These are phyloP conservation scores for Macroramphosus scolopax DNA, from an alignment of 2,797 vertebrate genomes.

Conservation along the genomic window DNA sequence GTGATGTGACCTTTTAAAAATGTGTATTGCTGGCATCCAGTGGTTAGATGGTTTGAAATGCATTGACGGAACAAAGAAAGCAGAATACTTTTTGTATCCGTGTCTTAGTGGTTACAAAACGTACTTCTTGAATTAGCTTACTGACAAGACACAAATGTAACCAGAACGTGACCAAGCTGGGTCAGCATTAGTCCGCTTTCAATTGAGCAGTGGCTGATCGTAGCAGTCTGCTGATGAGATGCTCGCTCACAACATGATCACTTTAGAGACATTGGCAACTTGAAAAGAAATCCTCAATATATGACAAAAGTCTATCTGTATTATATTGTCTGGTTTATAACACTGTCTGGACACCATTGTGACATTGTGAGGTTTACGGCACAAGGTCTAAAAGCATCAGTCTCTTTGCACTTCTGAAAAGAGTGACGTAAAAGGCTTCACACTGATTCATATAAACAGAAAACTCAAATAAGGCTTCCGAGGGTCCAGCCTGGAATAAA, in stretches of 20 bases:
- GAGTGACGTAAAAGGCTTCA: constrained; percentile 14
- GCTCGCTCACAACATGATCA: too few species aligned
- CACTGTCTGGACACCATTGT: constrained; percentile 18
- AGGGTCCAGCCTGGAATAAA: constrained; percentile 72
- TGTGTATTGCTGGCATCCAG: constrained; percentile 65
- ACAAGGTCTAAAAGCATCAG: too few species aligned
- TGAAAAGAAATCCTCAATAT: not conserved
- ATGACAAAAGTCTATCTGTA: constrained; percentile 6
- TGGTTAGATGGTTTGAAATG: constrained; percentile 46
- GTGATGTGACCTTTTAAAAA: constrained; percentile 56
- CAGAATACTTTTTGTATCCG: too few species aligned
- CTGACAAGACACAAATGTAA: too few species aligned
- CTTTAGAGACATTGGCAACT: constrained; percentile 5
- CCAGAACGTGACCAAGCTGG: not conserved
- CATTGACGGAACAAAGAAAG: too few species aligned
- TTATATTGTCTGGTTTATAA: constrained; percentile 10
- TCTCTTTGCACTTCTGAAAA: not conserved
- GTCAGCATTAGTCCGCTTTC: constrained; percentile 22
- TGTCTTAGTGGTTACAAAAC: not conserved
- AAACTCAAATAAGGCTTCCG: constrained; percentile 68
- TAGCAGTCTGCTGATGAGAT: too few species aligned
- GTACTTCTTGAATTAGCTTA: too few species aligned
- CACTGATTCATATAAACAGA: not conserved
- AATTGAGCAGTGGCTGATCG: too few species aligned
- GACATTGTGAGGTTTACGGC: too few species aligned